phyloP scores from a whole-genome alignment of 1,140 invertebrate genomes.

The Meteorus sp. region DNA sequence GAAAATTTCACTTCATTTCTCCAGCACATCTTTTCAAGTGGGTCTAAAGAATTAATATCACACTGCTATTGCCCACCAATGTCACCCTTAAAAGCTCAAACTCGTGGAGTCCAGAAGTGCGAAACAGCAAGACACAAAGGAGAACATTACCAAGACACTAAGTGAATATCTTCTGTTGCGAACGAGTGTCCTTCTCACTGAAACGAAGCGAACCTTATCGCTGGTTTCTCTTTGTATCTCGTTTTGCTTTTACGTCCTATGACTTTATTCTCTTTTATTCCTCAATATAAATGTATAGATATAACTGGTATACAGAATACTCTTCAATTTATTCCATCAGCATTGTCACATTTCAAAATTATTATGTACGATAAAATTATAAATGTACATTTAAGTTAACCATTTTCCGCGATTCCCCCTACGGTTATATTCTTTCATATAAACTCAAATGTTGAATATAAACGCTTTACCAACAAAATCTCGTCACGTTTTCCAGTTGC shows the following conservation, averaged over 20 bases:
- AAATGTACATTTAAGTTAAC: no score
- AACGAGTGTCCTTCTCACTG: conserved; percentile 1
- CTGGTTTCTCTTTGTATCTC: conserved; percentile 1
- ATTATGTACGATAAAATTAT: no score
- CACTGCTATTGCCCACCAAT: not conserved
- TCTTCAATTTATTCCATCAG: not conserved
- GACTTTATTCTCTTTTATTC: not conserved
- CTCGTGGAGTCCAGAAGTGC: not conserved
- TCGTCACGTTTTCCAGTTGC: not conserved
- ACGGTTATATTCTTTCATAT: not conserved
- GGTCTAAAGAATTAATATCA: conserved; percentile 6
- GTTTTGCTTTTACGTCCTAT: not conserved
- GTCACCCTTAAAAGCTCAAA: not conserved
- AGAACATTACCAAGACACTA: conserved; percentile 15
- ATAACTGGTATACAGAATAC: not conserved
- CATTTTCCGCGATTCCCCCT: no score
- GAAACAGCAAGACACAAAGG: conserved; percentile 10
- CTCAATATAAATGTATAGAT: not conserved
- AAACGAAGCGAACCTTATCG: conserved; percentile 19
- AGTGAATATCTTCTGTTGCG: conserved; percentile 10
- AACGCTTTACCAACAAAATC: conserved; percentile 1
- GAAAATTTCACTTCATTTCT: not conserved
- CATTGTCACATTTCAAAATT: no score
- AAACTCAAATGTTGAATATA: conserved; percentile 2
- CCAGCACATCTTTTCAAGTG: not conserved